Conservation (phyloP, 2,888 invertebrate genomes). For the Scaptomyza flava region DNA sequence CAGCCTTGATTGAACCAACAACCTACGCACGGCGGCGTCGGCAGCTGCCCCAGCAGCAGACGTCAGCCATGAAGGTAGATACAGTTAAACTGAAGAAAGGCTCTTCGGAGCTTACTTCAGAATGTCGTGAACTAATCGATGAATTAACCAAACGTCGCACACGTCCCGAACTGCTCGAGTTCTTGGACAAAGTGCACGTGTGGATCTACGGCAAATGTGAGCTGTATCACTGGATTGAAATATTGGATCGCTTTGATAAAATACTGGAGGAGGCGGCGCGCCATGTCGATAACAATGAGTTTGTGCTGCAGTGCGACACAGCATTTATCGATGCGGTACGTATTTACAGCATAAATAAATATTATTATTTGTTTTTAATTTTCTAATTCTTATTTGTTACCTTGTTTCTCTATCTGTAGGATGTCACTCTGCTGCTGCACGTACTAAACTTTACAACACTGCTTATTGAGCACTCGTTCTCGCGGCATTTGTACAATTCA, state of each 20-base stretch:
- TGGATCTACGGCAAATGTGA: constrained; percentile 96
- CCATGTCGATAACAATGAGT: constrained; percentile 80
- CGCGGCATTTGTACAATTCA: constrained; percentile 93
- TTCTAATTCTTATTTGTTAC: neutral
- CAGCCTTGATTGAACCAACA: constrained; percentile 51
- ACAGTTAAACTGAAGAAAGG: constrained; percentile 92
- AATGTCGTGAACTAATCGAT: constrained; percentile 91
- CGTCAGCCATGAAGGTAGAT: constrained; percentile 90
- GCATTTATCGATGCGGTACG: constrained; percentile 87
- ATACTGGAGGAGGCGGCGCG: constrained; percentile 90
- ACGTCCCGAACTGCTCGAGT: constrained; percentile 88
- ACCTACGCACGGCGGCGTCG: constrained; percentile 55
- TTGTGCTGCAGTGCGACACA: constrained; percentile 88
- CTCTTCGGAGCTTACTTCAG: constrained; percentile 92
- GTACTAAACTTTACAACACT: constrained; percentile 93
- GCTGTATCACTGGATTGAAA: constrained; percentile 93
- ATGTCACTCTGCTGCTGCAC: constrained; percentile 89
- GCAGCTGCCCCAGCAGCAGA: constrained; percentile 52
- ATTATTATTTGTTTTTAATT: neutral
- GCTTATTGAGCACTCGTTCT: constrained; percentile 94
- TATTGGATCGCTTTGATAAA: constrained; percentile 90
- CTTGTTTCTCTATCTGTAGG: constrained; percentile 83
- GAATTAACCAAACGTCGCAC: constrained; percentile 88
- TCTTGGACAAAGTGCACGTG: constrained; percentile 89
- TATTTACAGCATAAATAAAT: constrained; percentile 17